These are phyloP conservation scores for Ganaspis brasiliensis DNA, from an alignment of 2,888 invertebrate species.

Conservation along the genomic window DNA sequence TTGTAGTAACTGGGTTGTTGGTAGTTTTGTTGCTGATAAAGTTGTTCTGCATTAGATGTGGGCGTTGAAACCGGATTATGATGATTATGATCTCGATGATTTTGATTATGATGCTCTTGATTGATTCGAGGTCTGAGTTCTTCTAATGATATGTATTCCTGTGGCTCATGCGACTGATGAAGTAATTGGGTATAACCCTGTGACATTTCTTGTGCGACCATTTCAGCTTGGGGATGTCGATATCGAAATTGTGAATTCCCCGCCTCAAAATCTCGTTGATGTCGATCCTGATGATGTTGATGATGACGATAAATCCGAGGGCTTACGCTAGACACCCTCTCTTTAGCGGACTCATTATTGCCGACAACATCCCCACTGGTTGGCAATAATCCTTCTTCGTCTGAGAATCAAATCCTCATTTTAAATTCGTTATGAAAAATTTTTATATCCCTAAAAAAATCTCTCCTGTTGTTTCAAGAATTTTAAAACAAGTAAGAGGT, in stretches of 20 bases:
- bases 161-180: conserved; percentile 72
- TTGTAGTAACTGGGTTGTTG: conserved; percentile 71
- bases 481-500: background rate
- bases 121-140: conserved; percentile 71
- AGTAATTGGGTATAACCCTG: conserved; percentile 75
- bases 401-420: conserved; percentile 37
- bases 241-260: conserved; percentile 62
- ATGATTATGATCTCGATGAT: conserved; percentile 44
- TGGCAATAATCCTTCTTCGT: conserved; percentile 63
- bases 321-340: conserved; percentile 57
- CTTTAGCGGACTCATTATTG: conserved; percentile 50
- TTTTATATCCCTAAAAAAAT: background rate
- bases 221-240: conserved; percentile 65
- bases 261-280: conserved; percentile 57
- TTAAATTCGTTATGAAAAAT: background rate
- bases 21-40: conserved; percentile 65
- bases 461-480: background rate
- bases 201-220: conserved; percentile 76
- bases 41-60: conserved; percentile 54
- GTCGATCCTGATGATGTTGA: conserved; percentile 54
- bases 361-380: conserved; percentile 64
- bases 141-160: conserved; percentile 74
- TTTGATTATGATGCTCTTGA: conserved; percentile 57
- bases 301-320: conserved; percentile 53
- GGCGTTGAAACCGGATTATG: conserved; percentile 51